Evolutionary conservation across 2,113 vertebrate genomes (phyloP).

Genomic region (Elephantulus edwardii): DNA sequence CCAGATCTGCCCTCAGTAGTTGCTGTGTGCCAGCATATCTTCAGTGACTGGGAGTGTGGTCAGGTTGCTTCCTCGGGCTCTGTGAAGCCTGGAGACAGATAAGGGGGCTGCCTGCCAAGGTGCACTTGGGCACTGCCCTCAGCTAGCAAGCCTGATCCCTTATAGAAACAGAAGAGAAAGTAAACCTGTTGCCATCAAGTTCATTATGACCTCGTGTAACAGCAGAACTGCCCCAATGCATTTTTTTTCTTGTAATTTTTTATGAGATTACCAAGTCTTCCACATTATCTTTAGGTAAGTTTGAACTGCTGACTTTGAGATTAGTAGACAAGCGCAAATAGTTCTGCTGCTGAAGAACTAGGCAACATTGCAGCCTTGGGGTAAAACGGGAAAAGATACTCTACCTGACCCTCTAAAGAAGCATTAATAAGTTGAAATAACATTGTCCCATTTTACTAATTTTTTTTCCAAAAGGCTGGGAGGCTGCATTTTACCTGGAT

Average conservation of each 20-base stretch:
- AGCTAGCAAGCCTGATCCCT: not conserved
- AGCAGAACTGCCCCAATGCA: not conserved
- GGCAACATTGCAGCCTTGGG: not conserved
- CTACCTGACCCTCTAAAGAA: not conserved
- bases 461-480: slow-evolving; percentile 42
- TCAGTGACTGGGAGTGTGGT: not conserved
- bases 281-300: not conserved
- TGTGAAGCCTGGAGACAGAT: not conserved
- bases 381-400: not conserved
- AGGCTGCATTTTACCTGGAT: slow-evolving; percentile 38
- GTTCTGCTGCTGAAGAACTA: not conserved
- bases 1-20: not conserved
- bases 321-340: not conserved
- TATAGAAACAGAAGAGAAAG: not conserved
- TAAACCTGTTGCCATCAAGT: not conserved
- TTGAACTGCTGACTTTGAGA: not conserved
- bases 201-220: not conserved
- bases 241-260: not conserved
- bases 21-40: not conserved
- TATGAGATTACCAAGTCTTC: not conserved
- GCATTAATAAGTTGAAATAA: slow-evolving; percentile 18
- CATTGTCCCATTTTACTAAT: slow-evolving; percentile 15
- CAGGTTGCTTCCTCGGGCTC: not conserved
- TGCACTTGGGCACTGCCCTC: not conserved
- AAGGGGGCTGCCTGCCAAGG: not conserved